Base-by-base conservation (phyloP, 2,113 vertebrate species). In the Hypomesus transpacificus region DNA sequence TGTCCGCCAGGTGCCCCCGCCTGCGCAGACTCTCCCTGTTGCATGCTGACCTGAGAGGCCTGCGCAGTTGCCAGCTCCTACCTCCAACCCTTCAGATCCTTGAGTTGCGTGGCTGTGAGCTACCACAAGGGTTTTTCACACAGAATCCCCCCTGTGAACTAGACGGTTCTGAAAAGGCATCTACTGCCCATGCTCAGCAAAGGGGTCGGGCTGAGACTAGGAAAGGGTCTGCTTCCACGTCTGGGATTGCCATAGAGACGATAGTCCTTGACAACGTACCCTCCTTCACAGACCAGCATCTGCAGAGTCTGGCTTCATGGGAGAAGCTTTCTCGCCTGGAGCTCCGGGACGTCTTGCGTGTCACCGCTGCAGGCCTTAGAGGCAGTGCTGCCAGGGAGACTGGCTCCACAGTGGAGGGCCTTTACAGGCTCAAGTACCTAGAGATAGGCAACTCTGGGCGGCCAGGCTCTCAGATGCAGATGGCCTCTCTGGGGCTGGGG, bases 261-360 rank as follows among this genome's bases (percentile, higher is more conserved):
- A 80, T 93, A 39, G 79, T 92, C 52, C 78, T 93, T 3, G 87
- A 91, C 57, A 91, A 87, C 3, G 90, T 93, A 39, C 90, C 91
- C 17, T 92, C 91, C n/a, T 93, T 93, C 70, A 91, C 87, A 1
- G 91, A 93, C 79, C 86, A 90, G 73, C 91, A 93, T 63, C 84
- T 93, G 69, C 86, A 86, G 75, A 91, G 87, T 79, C 85, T 93
- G 71, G 76, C 82, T 17, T 86, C 87, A 2, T 92, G 91, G 91
- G 75, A 80, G 64, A 81, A 54, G 39, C 82, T 92, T 57, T 66
- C 26, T 31, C 87, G 61, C 0, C 68, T 93, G 59, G 92, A 90
- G 83, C 80, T 93, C 64, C 82, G 88, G 0, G 90, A 92, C 59
- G 81, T 89, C 28, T 87, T 91, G 72, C 90, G 91, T 0, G 81